These are phyloP conservation scores for Tyrophagus putrescentiae DNA, from an alignment of 1,140 invertebrate genomes.

Conservation along the genomic window DNA sequence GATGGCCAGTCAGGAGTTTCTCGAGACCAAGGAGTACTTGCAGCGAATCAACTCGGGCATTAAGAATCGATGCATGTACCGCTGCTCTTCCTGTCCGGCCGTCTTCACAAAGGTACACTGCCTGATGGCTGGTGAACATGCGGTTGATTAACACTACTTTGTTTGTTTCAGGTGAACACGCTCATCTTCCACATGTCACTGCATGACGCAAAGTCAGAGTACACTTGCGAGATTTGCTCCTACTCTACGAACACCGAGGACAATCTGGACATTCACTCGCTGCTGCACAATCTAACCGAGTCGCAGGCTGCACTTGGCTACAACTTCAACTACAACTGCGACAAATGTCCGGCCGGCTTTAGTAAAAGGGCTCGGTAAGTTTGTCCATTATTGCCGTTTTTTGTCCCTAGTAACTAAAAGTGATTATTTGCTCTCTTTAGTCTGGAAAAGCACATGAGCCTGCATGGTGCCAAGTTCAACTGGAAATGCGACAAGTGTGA, in stretches of 20 bases:
- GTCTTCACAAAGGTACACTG: conserved; percentile 27
- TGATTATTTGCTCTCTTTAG: too few relatives aligned
- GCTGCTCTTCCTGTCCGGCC: conserved; percentile 26
- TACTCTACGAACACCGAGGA: conserved; percentile 62
- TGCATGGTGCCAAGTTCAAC: conserved; percentile 66
- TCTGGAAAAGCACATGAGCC: conserved; percentile 59
- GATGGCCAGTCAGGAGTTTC: conserved; percentile 17
- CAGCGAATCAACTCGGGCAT: conserved; percentile 19
- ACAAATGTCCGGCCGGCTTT: conserved; percentile 70
- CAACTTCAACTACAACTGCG: conserved; percentile 23
- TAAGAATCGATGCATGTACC: conserved; percentile 21
- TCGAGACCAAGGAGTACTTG: conserved; percentile 23
- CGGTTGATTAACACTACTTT: too few relatives aligned
- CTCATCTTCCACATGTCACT: conserved; percentile 55
- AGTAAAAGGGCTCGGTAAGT: conserved; percentile 70
- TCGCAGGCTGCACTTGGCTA: conserved; percentile 20
- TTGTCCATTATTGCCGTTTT: too few relatives aligned
- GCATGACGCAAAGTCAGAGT: conserved; percentile 49
- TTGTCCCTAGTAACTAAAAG: too few relatives aligned
- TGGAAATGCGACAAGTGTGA: conserved; percentile 71
- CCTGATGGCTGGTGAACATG: too few relatives aligned
- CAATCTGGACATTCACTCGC: conserved; percentile 56
- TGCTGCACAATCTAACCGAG: conserved; percentile 38
- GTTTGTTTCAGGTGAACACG: too few relatives aligned
- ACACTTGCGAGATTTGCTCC: conserved; percentile 63